Percentiles rank a stretch among this genome's conserved stretches.
These are phyloP conservation scores for Desoria tigrina DNA, from an alignment of 2,888 invertebrate species.

Conservation along the genomic window DNA sequence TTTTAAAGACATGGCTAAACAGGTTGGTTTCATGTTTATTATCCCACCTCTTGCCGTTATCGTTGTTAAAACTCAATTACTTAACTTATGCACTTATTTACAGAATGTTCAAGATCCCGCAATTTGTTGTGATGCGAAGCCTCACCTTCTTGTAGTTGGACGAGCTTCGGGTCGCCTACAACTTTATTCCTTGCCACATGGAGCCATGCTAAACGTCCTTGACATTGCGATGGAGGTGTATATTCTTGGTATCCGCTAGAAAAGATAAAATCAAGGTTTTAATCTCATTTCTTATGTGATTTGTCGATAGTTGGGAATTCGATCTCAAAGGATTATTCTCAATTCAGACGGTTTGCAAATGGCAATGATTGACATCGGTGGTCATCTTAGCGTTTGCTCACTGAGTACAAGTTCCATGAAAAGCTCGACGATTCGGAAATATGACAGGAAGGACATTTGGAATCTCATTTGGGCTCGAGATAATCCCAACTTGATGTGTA, in stretches of 20 bases:
- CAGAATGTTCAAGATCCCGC: constrained; percentile 77
- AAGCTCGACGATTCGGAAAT: constrained; percentile 55
- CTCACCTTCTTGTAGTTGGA: constrained; percentile 80
- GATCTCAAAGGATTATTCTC: constrained; percentile 43
- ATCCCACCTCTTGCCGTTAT: background rate
- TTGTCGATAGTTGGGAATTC: constrained; percentile 32
- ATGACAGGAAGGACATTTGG: constrained; percentile 94
- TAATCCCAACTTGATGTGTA: constrained; percentile 84
- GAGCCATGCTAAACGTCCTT: constrained; percentile 70
- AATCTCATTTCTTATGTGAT: constrained; percentile 12
- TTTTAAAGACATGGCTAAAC: background rate
- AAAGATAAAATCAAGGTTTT: background rate
- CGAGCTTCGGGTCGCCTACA: constrained; percentile 85
- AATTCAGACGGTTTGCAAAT: constrained; percentile 50
- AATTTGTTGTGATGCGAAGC: constrained; percentile 77
- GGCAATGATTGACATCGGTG: constrained; percentile 49
- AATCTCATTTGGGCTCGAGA: constrained; percentile 94
- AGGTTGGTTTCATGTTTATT: background rate
- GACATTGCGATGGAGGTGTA: constrained; percentile 47
- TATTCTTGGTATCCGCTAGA: background rate
- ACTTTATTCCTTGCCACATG: constrained; percentile 82
- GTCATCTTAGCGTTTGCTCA: constrained; percentile 46
- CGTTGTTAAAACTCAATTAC: background rate
- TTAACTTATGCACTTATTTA: background rate
- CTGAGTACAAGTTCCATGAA: constrained; percentile 41